Evolutionary conservation across 1,140 invertebrate species (phyloP), one percentile per base, ranked within the genome.

Genomic region (Latrodectus geometricus): DNA sequence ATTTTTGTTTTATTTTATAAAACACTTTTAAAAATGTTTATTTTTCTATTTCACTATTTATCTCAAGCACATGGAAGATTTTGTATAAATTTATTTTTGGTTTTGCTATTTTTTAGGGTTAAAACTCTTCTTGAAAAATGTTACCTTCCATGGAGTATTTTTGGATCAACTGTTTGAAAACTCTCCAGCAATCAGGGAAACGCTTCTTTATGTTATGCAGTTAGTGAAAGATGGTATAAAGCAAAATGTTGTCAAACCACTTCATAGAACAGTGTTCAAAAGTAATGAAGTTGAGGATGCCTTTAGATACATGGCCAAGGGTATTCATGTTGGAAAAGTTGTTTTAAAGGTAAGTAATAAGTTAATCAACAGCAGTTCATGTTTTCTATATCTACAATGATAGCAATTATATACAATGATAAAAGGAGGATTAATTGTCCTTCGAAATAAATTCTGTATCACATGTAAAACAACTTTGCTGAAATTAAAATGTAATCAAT

Each of bases 141-240:
- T 96, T 3, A 95, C 96, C 15, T 98, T 99, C 94, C 97, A 99
- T 92, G 98, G 98, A 86, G 98, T 99, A 89, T 92, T 99, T 5
- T 91, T 99, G 88, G 98, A 99, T 92, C 95, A 96, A 17, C 92
- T 99, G 21, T 96, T 97, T 91, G 95, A 95, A 69, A 92, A 93
- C 76, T 92, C 92, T 84, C 17, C 52, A 49, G 23, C 1, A 14
- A 65, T 49, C 23, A 5, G 17, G 23, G 9, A 92, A 92, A 11
- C 12, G 14, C 92, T 80, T 88, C 91, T 91, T 68, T 93, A 93
- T 88, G 94, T 98, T 12, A 94, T 95, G 3, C 91, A 92, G 20
- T 92, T 97, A 49, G 93, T 98, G 0, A 92, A 92, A 49, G 94
- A 96, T 77, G 97, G 97, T 65, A 95, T 99, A 72, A 93, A 94